These are phyloP conservation scores for Pseudopleuronectes americanus DNA, from an alignment of 2,797 vertebrate species.

Conservation along the genomic window DNA sequence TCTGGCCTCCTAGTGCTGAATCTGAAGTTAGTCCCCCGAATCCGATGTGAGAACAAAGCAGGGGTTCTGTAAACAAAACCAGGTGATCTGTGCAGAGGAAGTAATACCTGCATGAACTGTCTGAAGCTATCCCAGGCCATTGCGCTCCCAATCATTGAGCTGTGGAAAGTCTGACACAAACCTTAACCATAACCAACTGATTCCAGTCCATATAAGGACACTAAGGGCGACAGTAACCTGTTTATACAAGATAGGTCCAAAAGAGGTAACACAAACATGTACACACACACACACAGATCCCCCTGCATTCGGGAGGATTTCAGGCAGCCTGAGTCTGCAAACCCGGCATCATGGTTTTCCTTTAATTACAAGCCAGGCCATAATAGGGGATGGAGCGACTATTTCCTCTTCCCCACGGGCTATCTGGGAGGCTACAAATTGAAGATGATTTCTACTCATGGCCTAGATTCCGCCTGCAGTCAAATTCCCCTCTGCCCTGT, in stretches of 20 bases:
- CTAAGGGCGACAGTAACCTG: neutral
- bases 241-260: neutral
- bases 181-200: too few relatives aligned
- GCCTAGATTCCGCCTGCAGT: constrained; percentile 68
- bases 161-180: too few relatives aligned
- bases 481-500: constrained; percentile 59
- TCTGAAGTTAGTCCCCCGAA: too few relatives aligned
- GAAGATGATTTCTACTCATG: constrained; percentile 70
- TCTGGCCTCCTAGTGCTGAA: too few relatives aligned
- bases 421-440: constrained; percentile 67
- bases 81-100: too few relatives aligned
- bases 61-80: too few relatives aligned
- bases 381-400: constrained; percentile 44
- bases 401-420: constrained; percentile 57
- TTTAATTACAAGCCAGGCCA: constrained; percentile 74
- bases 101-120: too few relatives aligned
- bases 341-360: constrained; percentile 44
- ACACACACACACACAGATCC: neutral
- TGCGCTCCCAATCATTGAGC: too few relatives aligned
- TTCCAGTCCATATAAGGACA: too few relatives aligned
- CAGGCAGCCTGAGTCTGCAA: constrained; percentile 44
- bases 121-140: neutral
- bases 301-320: constrained; percentile 49
- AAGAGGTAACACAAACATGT: neutral
- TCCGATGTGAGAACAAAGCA: too few relatives aligned